Evolutionary conservation across 2,888 invertebrate genomes (phyloP).

Genomic region (Xanthia icteritia): DNA sequence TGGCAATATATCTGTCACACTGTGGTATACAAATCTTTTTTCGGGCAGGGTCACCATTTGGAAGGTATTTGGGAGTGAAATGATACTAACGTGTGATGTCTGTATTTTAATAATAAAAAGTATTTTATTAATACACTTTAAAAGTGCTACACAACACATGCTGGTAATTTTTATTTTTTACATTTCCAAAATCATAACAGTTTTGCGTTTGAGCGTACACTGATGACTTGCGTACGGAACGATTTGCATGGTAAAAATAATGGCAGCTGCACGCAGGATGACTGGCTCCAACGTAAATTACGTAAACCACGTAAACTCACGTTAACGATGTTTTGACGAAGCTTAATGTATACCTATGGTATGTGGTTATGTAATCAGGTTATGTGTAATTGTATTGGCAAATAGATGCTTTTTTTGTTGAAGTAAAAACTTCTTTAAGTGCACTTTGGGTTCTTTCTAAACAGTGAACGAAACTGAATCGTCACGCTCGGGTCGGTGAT

Average conservation of each 20-base stretch:
- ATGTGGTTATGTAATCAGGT: neutral
- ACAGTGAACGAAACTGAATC: too few species aligned
- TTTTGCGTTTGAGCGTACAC: conserved; percentile 42
- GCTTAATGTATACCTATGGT: neutral
- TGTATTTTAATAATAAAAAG: neutral
- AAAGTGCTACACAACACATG: neutral
- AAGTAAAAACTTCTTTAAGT: neutral
- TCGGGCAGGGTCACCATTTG: neutral
- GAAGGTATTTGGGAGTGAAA: neutral
- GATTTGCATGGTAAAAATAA: conserved; percentile 64
- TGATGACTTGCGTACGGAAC: conserved; percentile 60
- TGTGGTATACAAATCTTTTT: neutral
- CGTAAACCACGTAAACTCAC: conserved; percentile 37
- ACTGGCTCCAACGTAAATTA: conserved; percentile 49
- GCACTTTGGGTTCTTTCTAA: neutral
- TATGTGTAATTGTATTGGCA: neutral
- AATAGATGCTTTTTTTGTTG: neutral
- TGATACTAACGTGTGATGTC: neutral
- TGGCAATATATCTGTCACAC: neutral
- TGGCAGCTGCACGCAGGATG: conserved; percentile 55
- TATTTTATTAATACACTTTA: neutral
- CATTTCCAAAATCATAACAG: neutral
- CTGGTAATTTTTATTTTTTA: neutral
- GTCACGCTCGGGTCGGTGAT: too few species aligned
- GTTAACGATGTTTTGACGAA: conserved; percentile 49